Conservation (phyloP, 2,797 vertebrate genomes). For the Clarias laeviceps region DNA sequence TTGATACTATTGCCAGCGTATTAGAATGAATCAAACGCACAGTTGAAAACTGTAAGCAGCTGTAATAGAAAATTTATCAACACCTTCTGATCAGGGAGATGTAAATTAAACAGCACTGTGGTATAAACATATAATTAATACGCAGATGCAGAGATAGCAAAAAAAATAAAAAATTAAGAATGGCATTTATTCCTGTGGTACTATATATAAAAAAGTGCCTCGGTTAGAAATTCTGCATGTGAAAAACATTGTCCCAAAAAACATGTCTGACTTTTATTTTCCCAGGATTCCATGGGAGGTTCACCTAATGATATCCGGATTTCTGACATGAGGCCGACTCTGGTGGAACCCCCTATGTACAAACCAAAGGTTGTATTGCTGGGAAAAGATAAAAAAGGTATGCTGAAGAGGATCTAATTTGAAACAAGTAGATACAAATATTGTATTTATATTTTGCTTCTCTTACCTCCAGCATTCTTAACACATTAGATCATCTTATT, state of each 20-base stretch:
- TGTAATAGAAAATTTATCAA: neutral
- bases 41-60: neutral
- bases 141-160: neutral
- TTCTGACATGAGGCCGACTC: constrained; percentile 95
- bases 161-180: neutral
- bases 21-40: neutral
- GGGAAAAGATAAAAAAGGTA: constrained; percentile 99
- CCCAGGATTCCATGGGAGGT: constrained; percentile 93
- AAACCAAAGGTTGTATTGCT: constrained; percentile 97
- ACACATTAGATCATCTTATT: too few relatives aligned
- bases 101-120: neutral
- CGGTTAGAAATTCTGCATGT: neutral
- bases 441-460: neutral
- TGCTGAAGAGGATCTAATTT: neutral
- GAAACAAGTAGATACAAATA: neutral
- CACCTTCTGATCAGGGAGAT: neutral
- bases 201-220: neutral
- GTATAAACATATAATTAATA: neutral
- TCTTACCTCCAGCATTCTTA: neutral
- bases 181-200: neutral
- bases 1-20: neutral
- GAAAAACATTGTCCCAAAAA: neutral
- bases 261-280: constrained; percentile 41
- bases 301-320: constrained; percentile 97
- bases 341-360: constrained; percentile 95